Percentiles rank a stretch among this genome's conserved stretches.
Conservation (phyloP, 2,113 vertebrate genomes). For the Ammospiza nelsoni region DNA sequence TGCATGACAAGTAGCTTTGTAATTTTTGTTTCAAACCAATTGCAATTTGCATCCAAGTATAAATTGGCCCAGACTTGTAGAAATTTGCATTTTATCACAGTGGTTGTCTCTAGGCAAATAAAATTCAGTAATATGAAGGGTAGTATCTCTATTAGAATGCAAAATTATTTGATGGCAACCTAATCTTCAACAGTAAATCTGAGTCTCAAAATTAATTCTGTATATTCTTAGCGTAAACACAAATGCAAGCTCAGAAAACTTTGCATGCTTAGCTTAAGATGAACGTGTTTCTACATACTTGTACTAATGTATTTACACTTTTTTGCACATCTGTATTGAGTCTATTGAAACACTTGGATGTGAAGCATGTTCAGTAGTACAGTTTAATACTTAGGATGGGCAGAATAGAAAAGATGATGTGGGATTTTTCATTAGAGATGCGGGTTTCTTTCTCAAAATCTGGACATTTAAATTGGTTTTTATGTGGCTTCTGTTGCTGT, state of each 20-base stretch:
- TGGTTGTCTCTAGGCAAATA: neutral
- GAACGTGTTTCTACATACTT: neutral
- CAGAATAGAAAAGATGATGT: neutral
- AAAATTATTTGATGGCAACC: neutral
- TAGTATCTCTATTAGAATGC: neutral
- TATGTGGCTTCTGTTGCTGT: neutral
- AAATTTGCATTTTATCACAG: neutral
- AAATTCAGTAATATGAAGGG: neutral
- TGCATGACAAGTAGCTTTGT: neutral
- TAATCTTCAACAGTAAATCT: neutral
- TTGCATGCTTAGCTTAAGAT: neutral
- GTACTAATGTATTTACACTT: neutral
- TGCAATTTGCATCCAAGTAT: neutral
- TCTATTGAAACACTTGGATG: neutral
- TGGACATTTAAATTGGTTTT: neutral
- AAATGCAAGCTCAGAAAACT: neutral
- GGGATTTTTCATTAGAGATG: neutral
- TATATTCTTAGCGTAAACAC: neutral
- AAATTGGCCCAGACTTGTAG: neutral
- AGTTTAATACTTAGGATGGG: neutral
- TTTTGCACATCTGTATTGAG: neutral
- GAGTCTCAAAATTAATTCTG: neutral
- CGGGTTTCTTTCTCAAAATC: neutral
- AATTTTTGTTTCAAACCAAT: constrained; percentile 1
- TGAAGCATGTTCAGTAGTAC: neutral